Conservation (phyloP, 2,888 invertebrate species). For the Aelia acuminata region DNA sequence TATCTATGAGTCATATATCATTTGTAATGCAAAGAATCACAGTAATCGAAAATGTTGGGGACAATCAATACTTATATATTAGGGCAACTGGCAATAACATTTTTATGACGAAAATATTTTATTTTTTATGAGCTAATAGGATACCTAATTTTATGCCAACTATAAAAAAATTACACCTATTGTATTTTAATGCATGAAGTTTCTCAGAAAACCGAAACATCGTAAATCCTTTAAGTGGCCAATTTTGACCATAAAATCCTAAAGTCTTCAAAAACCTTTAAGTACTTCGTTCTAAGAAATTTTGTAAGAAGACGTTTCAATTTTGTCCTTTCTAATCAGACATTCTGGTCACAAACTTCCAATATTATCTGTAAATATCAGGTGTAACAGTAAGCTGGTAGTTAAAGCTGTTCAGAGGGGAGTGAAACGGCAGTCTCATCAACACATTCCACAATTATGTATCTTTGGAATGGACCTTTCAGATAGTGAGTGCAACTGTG, state of each 20-base stretch:
- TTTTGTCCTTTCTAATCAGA: neutral
- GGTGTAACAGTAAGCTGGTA: neutral
- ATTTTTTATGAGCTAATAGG: neutral
- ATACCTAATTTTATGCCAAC: neutral
- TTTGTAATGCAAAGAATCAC: too few relatives aligned
- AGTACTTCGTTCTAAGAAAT: neutral
- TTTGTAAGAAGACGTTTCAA: neutral
- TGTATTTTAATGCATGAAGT: neutral
- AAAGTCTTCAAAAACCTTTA: neutral
- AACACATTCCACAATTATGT: too few relatives aligned
- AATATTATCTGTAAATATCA: neutral
- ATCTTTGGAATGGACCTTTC: too few relatives aligned
- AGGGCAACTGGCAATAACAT: neutral
- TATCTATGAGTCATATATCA: too few relatives aligned
- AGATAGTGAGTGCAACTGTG: too few relatives aligned
- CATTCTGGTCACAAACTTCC: neutral
- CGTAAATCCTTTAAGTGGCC: neutral
- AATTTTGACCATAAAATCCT: neutral
- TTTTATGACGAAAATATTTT: neutral
- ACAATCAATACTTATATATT: too few relatives aligned
- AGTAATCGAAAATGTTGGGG: too few relatives aligned
- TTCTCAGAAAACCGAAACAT: neutral
- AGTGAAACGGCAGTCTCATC: too few relatives aligned
- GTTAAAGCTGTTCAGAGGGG: neutral
- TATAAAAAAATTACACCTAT: neutral